Percentiles rank a stretch among this genome's conserved stretches.
Conservation (phyloP, 2,113 vertebrate species). For the Callocephalon fimbriatum region DNA sequence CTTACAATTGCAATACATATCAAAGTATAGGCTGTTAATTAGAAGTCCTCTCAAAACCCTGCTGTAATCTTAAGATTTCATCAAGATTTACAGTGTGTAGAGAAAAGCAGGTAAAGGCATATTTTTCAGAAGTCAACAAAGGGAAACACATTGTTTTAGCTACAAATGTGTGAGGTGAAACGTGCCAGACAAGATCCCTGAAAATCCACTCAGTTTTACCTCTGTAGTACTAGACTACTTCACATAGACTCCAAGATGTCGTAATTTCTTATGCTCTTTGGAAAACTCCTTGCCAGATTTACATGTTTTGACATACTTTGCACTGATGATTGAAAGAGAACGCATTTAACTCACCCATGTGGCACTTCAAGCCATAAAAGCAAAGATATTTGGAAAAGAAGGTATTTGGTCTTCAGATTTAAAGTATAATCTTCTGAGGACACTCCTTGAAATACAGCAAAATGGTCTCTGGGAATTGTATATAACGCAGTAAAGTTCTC, state of each 20-base stretch:
- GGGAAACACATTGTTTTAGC: not conserved
- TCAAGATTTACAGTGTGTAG: not conserved
- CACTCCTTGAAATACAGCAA: not conserved
- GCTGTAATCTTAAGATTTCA: not conserved
- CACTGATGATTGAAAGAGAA: not conserved
- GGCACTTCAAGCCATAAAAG: not conserved
- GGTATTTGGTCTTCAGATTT: not conserved
- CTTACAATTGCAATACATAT: not conserved
- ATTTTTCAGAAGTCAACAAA: not conserved
- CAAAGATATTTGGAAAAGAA: not conserved
- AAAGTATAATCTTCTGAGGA: not conserved
- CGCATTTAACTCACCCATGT: not conserved
- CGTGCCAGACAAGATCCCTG: not conserved
- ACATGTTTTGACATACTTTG: not conserved
- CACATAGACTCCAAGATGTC: accelerated
- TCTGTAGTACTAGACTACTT: not conserved
- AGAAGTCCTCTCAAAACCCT: not conserved
- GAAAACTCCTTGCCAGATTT: not conserved
- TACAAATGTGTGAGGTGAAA: not conserved
- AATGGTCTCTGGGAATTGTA: not conserved
- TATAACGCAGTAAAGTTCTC: not conserved
- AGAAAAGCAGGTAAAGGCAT: not conserved
- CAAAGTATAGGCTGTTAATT: constrained; percentile 29
- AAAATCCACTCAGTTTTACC: not conserved
- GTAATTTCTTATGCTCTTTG: not conserved